Conservation (phyloP, 2,888 invertebrate genomes). For the Merodon equestris region DNA sequence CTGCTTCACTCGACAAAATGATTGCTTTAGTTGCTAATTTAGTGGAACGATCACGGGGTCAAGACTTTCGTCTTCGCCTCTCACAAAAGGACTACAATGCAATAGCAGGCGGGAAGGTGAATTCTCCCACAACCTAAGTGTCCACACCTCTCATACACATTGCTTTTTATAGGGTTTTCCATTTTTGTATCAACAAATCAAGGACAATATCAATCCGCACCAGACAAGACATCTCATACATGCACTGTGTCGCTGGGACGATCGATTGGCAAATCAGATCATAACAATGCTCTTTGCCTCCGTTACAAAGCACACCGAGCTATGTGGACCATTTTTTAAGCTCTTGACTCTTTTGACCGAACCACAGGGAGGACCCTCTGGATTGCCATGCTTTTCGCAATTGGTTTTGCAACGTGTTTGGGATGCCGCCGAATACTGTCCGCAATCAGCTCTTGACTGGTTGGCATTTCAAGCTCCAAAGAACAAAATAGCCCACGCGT, state of each 20-base stretch:
- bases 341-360: slow-evolving; percentile 92
- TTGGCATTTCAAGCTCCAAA: slow-evolving; percentile 90
- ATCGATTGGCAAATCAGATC: slow-evolving; percentile 91
- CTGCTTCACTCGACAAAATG: slow-evolving; percentile 96
- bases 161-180: slow-evolving; percentile 88
- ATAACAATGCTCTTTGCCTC: slow-evolving; percentile 94
- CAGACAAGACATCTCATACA: slow-evolving; percentile 95
- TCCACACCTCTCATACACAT: too few species aligned
- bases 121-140: too few species aligned
- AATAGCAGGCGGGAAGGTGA: slow-evolving; percentile 91
- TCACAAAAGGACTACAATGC: slow-evolving; percentile 89
- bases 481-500: slow-evolving; percentile 93
- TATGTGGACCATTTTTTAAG: slow-evolving; percentile 95
- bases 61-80: slow-evolving; percentile 86
- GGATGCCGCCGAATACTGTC: slow-evolving; percentile 94
- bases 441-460: slow-evolving; percentile 96
- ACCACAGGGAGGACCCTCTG: slow-evolving; percentile 86
- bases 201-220: slow-evolving; percentile 94
- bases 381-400: slow-evolving; percentile 94
- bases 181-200: slow-evolving; percentile 95
- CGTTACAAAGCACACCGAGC: slow-evolving; percentile 93
- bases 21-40: slow-evolving; percentile 92
- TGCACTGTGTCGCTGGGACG: slow-evolving; percentile 94
- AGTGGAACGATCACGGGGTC: slow-evolving; percentile 92
- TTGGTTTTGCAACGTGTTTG: slow-evolving; percentile 92